These are phyloP conservation scores for Valencia hispanica DNA, from an alignment of 2,797 vertebrate species.

Conservation along the genomic window DNA sequence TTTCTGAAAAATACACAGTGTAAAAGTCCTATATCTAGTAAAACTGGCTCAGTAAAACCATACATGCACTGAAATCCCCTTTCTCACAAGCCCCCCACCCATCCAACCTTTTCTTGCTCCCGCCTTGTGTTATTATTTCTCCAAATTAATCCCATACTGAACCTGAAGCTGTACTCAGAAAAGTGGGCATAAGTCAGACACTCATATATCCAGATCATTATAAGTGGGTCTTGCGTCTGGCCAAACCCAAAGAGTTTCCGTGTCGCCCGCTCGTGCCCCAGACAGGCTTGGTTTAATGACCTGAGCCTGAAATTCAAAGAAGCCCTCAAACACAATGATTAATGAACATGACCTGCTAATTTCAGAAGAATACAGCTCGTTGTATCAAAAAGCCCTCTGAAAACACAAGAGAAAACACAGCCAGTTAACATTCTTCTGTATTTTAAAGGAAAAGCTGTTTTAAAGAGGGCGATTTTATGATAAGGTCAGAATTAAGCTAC, in stretches of 20 bases:
- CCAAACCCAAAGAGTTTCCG: slow-evolving; percentile 81
- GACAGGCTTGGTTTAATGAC: slow-evolving; percentile 80
- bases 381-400: slow-evolving; percentile 73
- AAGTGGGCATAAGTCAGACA: slow-evolving; percentile 54
- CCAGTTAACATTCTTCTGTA: slow-evolving; percentile 81
- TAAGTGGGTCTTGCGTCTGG: slow-evolving; percentile 75
- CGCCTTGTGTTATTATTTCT: slow-evolving; percentile 74
- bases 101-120: slow-evolving; percentile 66
- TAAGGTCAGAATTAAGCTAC: slow-evolving; percentile 70
- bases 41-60: slow-evolving; percentile 2
- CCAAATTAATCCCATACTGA: slow-evolving; percentile 76
- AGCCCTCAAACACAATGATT: slow-evolving; percentile 78
- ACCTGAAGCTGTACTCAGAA: slow-evolving; percentile 48
- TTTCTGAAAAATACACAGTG: slow-evolving; percentile 4
- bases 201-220: slow-evolving; percentile 63
- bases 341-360: slow-evolving; percentile 83
- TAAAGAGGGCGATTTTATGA: slow-evolving; percentile 65
- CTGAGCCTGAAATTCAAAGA: slow-evolving; percentile 83
- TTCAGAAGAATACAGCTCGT: slow-evolving; percentile 80
- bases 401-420: slow-evolving; percentile 61
- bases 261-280: slow-evolving; percentile 77
- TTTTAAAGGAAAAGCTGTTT: slow-evolving; percentile 67
- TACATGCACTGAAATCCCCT: slow-evolving; percentile 40
- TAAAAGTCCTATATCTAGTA: slow-evolving; percentile 6
- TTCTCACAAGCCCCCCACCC: slow-evolving; percentile 4